Evolutionary conservation across 2,113 vertebrate species (phyloP), one percentile per base, ranked within the genome.

Genomic region (Tyrannus savana): DNA sequence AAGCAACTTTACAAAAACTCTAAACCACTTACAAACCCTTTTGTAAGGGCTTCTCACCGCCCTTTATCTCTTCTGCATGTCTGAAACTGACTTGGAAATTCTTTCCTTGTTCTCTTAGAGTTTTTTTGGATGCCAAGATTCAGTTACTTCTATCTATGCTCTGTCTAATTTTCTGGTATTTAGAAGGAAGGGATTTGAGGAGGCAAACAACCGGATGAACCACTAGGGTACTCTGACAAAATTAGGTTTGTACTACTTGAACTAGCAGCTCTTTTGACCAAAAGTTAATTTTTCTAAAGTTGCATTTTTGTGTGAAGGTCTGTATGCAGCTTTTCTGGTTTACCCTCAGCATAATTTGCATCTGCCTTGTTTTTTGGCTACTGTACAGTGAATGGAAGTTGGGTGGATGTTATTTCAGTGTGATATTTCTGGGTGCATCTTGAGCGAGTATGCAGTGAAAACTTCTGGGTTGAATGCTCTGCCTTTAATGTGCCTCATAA

Each of bases 241-340:
- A 41, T 21, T 9, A 73, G n/a, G 35, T 80, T 73, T 84, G 7
- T 59, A 4, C 50, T 58, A 18, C 13, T 80, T 89, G n/a, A 69
- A 80, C 62, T 49, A 77, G 31, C 27, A 66, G 2, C 16, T 55
- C 12, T 63, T 78, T 60, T 62, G 31, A 41, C 17, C 58, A 63
- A 58, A 89, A 39, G 25, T 25, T 27, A 8, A 0, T 42, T 79
- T 84, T 62, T 52, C 44, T 50, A 1, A 0, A 4, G 14, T 85
- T 6, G 15, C 3, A 1, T 2, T 62, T 27, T 2, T 1, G 5
- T n/a, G 16, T 58, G 50, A 55, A 62, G 33, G 42, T 78, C 68
- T 7, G 3, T 6, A 4, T 37, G 6, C 33, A 56, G 31, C 39
- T 80, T 55, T 67, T 64, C 39, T 74, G 66, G 2, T 22, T 55